Conservation (phyloP, 2,113 vertebrate genomes). For the Brienomyrus longianalis region DNA sequence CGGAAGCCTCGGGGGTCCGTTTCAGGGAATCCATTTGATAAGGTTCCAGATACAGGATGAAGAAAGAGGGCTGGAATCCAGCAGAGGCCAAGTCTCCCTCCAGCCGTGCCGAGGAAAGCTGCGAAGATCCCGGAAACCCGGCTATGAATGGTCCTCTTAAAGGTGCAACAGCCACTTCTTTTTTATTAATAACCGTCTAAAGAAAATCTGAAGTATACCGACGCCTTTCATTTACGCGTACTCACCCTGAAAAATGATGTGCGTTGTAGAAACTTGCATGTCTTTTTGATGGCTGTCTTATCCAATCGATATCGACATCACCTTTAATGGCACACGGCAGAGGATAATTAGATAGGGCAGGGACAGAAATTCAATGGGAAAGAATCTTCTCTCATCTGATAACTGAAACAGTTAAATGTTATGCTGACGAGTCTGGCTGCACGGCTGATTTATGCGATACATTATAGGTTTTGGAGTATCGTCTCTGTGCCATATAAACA, state of each 20-base stretch:
- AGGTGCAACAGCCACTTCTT: not conserved
- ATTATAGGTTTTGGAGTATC: slow-evolving; percentile 22
- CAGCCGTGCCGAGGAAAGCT: not conserved
- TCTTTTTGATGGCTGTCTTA: slow-evolving; percentile 62
- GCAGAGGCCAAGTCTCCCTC: not conserved
- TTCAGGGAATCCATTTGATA: slow-evolving; percentile 12
- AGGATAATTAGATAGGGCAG: slow-evolving; percentile 18
- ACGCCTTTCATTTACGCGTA: slow-evolving; percentile 21
- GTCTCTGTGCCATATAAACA: not conserved
- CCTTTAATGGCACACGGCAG: slow-evolving; percentile 52
- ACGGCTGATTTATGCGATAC: slow-evolving; percentile 23
- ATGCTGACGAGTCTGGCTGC: slow-evolving; percentile 21
- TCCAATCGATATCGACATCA: slow-evolving; percentile 58
- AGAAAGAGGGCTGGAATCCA: not conserved
- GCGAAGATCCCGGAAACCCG: not conserved
- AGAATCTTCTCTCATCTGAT: slow-evolving; percentile 36
- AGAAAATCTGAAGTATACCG: not conserved
- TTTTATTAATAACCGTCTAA: not conserved
- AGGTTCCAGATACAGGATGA: slow-evolving; percentile 7
- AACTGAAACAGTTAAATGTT: slow-evolving; percentile 33
- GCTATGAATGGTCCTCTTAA: not conserved
- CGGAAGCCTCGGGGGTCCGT: not conserved
- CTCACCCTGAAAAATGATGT: slow-evolving; percentile 45
- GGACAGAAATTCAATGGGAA: slow-evolving; percentile 46
- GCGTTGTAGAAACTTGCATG: slow-evolving; percentile 40